Evolutionary conservation across 2,888 invertebrate genomes (phyloP), one percentile per base, ranked within the genome.

Genomic region (Aproaerema taeniolella): DNA sequence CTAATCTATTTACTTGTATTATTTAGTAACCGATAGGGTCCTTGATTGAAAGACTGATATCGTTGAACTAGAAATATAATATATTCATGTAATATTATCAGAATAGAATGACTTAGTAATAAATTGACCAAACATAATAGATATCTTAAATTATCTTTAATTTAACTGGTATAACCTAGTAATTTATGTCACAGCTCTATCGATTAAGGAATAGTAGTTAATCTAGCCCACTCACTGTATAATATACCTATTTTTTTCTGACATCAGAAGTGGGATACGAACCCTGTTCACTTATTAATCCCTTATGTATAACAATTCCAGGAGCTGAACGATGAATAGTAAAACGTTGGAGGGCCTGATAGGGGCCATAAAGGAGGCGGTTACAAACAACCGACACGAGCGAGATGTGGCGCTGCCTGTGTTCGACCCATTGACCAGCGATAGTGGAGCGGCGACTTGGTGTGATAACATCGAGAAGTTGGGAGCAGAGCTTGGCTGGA

Each of bases 381-480:
- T 41, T 1, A 2, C 24, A 0, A 25, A 11, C 1, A 28, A 5
- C 1, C 25, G 10, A 1, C n/a, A 16, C 12, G 35, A 41, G 6
- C 20, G 32, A 1, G 39, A 39, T 20, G 31, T 41, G 8, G 35
- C 41, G 1, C 12, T 41, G 5, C 41, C 41, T 2, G 8, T 31
- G 1, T 35, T 41, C 13, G 41, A 41, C 8, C 41, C 41, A 1
- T n/a, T n/a, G 1, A 35, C 10, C 8, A 41, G 25, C 7, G 47
- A 52, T 30, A 34, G 25, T 29, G 53, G 57, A 5, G 53, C 54
- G 0, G 48, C 31, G 5, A 7, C n/a, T 1, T 56, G 56, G 33
- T 33, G 33, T 5, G 11, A 9, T 10, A 46, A 29, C 12, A 41
- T 51, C 26, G 47, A 49, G 9, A 11, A 7, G 0, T 33, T 47